phyloP scores from a whole-genome alignment of 2,797 vertebrate species.

The Bovichtus variegatus region DNA sequence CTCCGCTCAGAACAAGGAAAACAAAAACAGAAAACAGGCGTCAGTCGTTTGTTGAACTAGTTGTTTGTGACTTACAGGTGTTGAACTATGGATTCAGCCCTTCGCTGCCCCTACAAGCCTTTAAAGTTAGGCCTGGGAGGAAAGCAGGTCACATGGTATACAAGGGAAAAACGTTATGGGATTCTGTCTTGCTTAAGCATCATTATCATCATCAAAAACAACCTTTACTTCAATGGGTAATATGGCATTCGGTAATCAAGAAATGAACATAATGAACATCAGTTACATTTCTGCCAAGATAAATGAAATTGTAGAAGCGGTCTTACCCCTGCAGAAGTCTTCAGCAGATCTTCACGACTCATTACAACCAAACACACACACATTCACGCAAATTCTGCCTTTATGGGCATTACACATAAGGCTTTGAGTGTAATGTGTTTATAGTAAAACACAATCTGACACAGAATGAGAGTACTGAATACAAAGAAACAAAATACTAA shows the following conservation, averaged over 20 bases:
- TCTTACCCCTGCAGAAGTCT: constrained; percentile 87
- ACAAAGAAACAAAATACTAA: neutral
- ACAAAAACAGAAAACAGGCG: constrained; percentile 86
- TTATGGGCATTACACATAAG: constrained; percentile 76
- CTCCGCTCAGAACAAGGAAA: constrained; percentile 83
- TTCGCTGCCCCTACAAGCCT: constrained; percentile 99
- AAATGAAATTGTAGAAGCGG: constrained; percentile 88
- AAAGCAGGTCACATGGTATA: constrained; percentile 99
- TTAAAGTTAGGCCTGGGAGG: constrained; percentile 99
- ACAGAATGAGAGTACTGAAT: neutral
- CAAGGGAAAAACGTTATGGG: constrained; percentile 87
- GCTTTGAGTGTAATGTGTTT: constrained; percentile 50
- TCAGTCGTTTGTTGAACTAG: constrained; percentile 94
- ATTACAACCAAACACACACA: constrained; percentile 44
- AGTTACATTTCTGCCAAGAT: constrained; percentile 83
- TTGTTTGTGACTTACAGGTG: constrained; percentile 99
- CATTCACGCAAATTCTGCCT: constrained; percentile 45
- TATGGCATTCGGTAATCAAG: constrained; percentile 73
- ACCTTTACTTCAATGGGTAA: constrained; percentile 67
- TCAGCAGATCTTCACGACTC: constrained; percentile 69
- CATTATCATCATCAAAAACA: constrained; percentile 73
- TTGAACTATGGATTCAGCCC: constrained; percentile 98
- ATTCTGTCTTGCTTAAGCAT: constrained; percentile 83
- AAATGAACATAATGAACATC: constrained; percentile 71
- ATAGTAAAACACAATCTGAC: neutral